These are phyloP conservation scores for Rhingia campestris DNA, from an alignment of 2,888 invertebrate genomes.

Conservation along the genomic window DNA sequence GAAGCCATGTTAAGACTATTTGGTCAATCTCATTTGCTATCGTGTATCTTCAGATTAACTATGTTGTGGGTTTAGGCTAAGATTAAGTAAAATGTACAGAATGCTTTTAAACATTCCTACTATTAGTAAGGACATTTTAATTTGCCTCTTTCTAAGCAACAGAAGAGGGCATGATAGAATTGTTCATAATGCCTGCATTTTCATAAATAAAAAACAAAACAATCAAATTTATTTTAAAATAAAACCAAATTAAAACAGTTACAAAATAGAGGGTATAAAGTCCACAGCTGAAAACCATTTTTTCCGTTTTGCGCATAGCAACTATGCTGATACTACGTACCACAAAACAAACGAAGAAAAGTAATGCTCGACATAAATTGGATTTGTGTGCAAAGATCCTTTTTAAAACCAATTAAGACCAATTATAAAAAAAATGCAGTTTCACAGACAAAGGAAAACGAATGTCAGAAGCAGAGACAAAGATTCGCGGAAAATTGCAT, in stretches of 20 bases:
- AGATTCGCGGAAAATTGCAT: not conserved
- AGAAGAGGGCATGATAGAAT: too few relatives aligned
- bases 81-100: too few relatives aligned
- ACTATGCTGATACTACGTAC: not conserved
- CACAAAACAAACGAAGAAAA: constrained; percentile 14
- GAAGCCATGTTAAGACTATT: too few relatives aligned
- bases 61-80: too few relatives aligned
- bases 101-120: too few relatives aligned
- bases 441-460: constrained; percentile 1
- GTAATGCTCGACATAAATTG: constrained; percentile 16
- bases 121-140: too few relatives aligned
- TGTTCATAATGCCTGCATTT: too few relatives aligned
- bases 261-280: not conserved
- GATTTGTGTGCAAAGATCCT: constrained; percentile 17
- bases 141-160: too few relatives aligned
- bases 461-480: constrained; percentile 6
- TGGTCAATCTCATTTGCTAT: too few relatives aligned
- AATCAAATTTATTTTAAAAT: not conserved
- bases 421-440: constrained; percentile 10
- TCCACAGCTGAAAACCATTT: not conserved
- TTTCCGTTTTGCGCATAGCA: not conserved
- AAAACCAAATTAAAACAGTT: not conserved
- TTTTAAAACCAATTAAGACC: constrained; percentile 30
- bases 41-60: too few relatives aligned
- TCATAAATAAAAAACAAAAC: not conserved